A percentile compares a stretch with the other conserved stretches of the same genome.
phyloP scores from a whole-genome alignment of 2,888 invertebrate genomes.

The Netelia melanura region DNA sequence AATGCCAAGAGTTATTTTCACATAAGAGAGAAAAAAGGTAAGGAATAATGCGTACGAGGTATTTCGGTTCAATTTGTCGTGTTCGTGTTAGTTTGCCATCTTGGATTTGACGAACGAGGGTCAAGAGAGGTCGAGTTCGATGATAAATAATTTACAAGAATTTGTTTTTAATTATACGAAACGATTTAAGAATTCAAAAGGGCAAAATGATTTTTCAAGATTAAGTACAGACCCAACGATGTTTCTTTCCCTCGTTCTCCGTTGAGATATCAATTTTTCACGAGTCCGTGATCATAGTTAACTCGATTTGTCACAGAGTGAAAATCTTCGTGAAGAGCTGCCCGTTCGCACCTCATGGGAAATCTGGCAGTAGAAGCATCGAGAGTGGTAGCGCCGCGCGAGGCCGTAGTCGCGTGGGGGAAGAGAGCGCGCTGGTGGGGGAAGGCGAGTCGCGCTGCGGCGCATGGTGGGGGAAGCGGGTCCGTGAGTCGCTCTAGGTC shows the following conservation, averaged over 20 bases:
- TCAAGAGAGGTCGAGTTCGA: no score
- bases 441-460: background rate
- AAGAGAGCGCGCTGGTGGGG: background rate
- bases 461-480: no score
- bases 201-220: no score
- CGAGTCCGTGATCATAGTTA: background rate
- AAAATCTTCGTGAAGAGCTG: background rate
- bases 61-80: background rate
- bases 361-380: conserved; percentile 47
- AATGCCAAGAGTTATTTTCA: conserved; percentile 75
- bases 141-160: no score
- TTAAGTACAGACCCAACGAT: no score
- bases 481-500: background rate
- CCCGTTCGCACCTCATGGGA: conserved; percentile 40
- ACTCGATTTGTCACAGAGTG: conserved; percentile 49
- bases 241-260: no score
- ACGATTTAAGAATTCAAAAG: no score
- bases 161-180: no score
- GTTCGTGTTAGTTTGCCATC: no score
- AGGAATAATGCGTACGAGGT: background rate
- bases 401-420: background rate
- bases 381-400: conserved; percentile 37
- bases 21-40: conserved; percentile 11
- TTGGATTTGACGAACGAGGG: no score
- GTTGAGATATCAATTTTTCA: no score